A percentile compares a stretch with the other conserved stretches of the same genome.
Conservation (phyloP, 1,140 invertebrate species). For the Epicauta chinensis region DNA sequence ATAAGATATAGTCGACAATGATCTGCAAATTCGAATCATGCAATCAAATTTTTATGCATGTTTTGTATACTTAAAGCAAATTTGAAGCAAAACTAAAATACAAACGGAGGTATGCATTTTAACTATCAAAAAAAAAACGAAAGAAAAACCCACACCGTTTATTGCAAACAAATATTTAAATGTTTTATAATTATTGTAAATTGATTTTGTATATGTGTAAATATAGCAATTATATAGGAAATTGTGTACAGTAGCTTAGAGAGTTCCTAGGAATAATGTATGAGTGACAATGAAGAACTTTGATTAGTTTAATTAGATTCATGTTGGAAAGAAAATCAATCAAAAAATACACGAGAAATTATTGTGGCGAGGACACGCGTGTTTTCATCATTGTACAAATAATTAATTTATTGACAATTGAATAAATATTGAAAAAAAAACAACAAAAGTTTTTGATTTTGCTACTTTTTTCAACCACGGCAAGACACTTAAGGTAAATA, state of each 20-base stretch:
- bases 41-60: conserved; percentile 7
- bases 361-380: no score
- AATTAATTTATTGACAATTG: no score
- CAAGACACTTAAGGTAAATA: no score
- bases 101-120: neutral
- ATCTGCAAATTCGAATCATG: conserved; percentile 6
- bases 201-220: conserved; percentile 16
- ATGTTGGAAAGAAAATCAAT: no score
- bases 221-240: neutral
- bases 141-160: no score
- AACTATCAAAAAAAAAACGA: no score
- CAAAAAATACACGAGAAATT: no score
- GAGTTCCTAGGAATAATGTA: conserved; percentile 11
- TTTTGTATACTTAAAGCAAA: neutral
- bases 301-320: no score
- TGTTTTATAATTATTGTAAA: conserved; percentile 9
- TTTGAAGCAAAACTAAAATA: neutral
- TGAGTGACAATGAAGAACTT: neutral
- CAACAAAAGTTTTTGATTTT: no score
- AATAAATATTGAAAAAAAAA: no score
- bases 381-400: no score
- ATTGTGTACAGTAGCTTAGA: conserved; percentile 6
- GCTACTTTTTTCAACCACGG: no score
- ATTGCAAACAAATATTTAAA: neutral
- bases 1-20: conserved; percentile 9